phyloP scores from a whole-genome alignment of 2,113 vertebrate species.

The Centrocercus urophasianus region DNA sequence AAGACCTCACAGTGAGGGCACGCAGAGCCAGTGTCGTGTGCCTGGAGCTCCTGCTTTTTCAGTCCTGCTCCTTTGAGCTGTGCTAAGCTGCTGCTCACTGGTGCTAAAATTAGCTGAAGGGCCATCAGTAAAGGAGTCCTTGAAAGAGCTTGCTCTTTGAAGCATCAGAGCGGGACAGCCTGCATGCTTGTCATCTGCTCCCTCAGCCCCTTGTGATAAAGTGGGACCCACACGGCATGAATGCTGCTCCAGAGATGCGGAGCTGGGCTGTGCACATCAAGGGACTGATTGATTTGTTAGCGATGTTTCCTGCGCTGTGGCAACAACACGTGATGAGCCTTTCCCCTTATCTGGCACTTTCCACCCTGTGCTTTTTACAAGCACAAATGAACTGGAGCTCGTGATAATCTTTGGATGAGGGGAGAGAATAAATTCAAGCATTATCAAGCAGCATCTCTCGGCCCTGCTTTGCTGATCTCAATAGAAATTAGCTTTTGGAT shows the following conservation, averaged over 20 bases:
- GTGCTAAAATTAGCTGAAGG: not conserved
- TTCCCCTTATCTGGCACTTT: conserved; percentile 59
- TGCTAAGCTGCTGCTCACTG: not conserved
- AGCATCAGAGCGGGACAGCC: not conserved
- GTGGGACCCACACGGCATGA: not conserved
- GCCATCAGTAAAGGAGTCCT: not conserved
- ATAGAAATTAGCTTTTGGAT: conserved; percentile 18
- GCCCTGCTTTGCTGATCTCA: not conserved
- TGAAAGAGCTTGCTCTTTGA: not conserved
- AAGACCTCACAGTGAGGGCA: not conserved
- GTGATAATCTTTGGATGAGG: conserved; percentile 35
- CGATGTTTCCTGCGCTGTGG: conserved; percentile 36
- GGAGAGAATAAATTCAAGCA: conserved; percentile 21
- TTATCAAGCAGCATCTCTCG: conserved; percentile 32
- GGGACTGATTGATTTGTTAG: conserved; percentile 21
- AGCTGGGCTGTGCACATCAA: not conserved
- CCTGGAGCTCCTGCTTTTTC: not conserved
- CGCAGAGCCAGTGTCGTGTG: not conserved
- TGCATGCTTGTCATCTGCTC: not conserved
- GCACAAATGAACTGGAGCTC: not conserved
- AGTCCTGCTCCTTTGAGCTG: not conserved
- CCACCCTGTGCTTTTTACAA: conserved; percentile 10
- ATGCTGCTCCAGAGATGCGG: not conserved
- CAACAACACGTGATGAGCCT: conserved; percentile 51
- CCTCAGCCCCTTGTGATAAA: not conserved